Percentiles rank a stretch among this genome's conserved stretches.
phyloP scores from a whole-genome alignment of 2,888 invertebrate species.

The Erebia epiphron region DNA sequence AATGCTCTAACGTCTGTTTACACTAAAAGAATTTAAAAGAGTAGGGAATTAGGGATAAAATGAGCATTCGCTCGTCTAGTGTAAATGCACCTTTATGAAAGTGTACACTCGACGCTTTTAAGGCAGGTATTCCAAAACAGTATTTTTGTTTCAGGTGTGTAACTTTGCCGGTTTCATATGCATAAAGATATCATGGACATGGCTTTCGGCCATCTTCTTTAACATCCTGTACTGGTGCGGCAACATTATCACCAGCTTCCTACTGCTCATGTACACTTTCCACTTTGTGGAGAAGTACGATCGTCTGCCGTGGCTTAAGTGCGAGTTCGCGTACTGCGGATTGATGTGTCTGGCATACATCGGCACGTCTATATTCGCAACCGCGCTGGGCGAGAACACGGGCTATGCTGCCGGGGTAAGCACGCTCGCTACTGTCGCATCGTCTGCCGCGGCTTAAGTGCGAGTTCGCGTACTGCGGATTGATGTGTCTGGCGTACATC shows the following conservation, averaged over 20 bases:
- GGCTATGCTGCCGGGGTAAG: constrained; percentile 90
- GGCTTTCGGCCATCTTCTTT: constrained; percentile 87
- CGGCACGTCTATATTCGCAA: constrained; percentile 88
- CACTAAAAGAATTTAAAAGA: too few species aligned
- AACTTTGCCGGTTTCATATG: constrained; percentile 92
- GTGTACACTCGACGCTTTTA: too few species aligned
- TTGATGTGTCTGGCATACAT: constrained; percentile 88
- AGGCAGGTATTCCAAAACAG: too few species aligned
- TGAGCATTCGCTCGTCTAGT: too few species aligned
- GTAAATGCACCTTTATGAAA: too few species aligned
- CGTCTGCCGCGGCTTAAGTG: constrained; percentile 81
- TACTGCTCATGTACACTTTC: constrained; percentile 90
- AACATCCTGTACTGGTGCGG: constrained; percentile 91
- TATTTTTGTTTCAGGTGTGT: constrained; percentile 76
- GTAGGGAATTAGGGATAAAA: too few species aligned
- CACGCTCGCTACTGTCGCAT: constrained; percentile 42
- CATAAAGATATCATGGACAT: constrained; percentile 85
- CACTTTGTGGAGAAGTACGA: constrained; percentile 92
- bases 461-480: constrained; percentile 88
- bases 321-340: constrained; percentile 89
- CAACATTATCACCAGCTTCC: constrained; percentile 89
- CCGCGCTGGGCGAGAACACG: constrained; percentile 81
- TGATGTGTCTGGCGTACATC: constrained; percentile 88
- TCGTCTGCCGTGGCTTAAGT: constrained; percentile 92
- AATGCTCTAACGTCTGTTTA: too few species aligned